Evolutionary conservation across 2,888 invertebrate genomes (phyloP), one percentile per base, ranked within the genome.

Genomic region (Criorhina ranunculi): DNA sequence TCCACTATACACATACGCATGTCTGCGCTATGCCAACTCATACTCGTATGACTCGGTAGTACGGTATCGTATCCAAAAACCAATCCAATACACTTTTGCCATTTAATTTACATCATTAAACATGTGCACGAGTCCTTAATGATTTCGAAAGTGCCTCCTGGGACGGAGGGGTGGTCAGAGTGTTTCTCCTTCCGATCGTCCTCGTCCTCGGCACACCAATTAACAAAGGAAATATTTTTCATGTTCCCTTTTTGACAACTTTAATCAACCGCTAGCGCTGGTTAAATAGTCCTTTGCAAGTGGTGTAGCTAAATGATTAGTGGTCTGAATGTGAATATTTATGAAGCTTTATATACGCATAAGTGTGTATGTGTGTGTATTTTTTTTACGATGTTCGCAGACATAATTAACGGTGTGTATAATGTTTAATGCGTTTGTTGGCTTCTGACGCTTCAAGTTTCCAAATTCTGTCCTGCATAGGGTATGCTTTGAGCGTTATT

Each of bases 51-150:
- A 24, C 49, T 15, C 2, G n/a, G n/a, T n/a, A n/a, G n/a, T n/a
- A n/a, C n/a, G n/a, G n/a, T n/a, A n/a, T n/a, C n/a, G n/a, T 17
- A 44, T 53, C 42, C 1, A 60, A 72, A 53, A 55, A 12, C 64
- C 44, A 57, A 57, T 75, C 46, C 75, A 46, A 75, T 64, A 64
- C 44, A 24, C 42, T 42, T 53, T 66, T 77, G 76, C 76, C 67
- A 77, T 77, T 77, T 77, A 77, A 77, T 77, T 77, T 67, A 59
- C 35, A 77, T 67, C 76, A 77, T 77, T 77, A 67, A 77, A 77
- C 42, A 67, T 67, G 51, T 59, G 60, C 76, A 77, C 76, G 76
- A 59, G 76, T 51, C 67, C 60, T 60, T 77, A 77, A 77, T 77
- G 76, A 51, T 77, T 77, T 77, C 60, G 76, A 67, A 77, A 60